A percentile compares a stretch with the other conserved stretches of the same genome.
These are phyloP conservation scores for Odontophorus gujanensis DNA, from an alignment of 2,113 vertebrate species.

Conservation along the genomic window DNA sequence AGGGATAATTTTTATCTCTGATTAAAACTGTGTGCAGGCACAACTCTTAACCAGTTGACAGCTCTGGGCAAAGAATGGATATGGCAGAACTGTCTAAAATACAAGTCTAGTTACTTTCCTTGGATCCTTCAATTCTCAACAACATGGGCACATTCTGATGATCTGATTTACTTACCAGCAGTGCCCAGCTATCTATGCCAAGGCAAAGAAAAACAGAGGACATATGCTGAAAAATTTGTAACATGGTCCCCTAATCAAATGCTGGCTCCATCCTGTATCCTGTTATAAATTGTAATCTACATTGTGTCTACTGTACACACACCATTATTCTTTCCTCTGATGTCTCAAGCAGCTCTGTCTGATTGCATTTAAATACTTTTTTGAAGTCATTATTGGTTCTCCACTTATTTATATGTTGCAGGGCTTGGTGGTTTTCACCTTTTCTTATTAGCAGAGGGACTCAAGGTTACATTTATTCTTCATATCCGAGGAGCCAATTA, in stretches of 20 bases:
- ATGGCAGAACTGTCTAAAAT: slow-evolving; percentile 44
- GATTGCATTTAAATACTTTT: slow-evolving; percentile 76
- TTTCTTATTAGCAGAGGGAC: slow-evolving; percentile 23
- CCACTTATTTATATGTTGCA: slow-evolving; percentile 39
- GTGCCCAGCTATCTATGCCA: slow-evolving; percentile 71
- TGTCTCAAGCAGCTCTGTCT: slow-evolving; percentile 42
- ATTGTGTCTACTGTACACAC: slow-evolving; percentile 69
- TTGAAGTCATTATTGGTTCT: slow-evolving; percentile 53
- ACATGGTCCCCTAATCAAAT: slow-evolving; percentile 72
- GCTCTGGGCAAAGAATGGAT: slow-evolving; percentile 34
- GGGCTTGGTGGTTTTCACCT: slow-evolving; percentile 33
- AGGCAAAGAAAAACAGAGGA: slow-evolving; percentile 76
- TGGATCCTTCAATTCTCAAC: slow-evolving; percentile 43
- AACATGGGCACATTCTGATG: slow-evolving; percentile 57
- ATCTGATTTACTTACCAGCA: slow-evolving; percentile 59
- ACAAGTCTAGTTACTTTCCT: slow-evolving; percentile 58
- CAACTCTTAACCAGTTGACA: slow-evolving; percentile 6
- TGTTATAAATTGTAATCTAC: slow-evolving; percentile 80
- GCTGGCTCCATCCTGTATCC: slow-evolving; percentile 81
- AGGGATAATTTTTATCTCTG: slow-evolving; percentile 58
- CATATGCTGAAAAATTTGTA: slow-evolving; percentile 76
- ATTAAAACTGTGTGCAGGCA: slow-evolving; percentile 33
- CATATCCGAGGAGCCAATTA: background rate
- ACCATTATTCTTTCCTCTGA: slow-evolving; percentile 76
- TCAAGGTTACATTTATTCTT: slow-evolving; percentile 34